Evolutionary conservation across 2,113 vertebrate species (phyloP), one percentile per base, ranked within the genome.

Genomic region (Albula goreensis): DNA sequence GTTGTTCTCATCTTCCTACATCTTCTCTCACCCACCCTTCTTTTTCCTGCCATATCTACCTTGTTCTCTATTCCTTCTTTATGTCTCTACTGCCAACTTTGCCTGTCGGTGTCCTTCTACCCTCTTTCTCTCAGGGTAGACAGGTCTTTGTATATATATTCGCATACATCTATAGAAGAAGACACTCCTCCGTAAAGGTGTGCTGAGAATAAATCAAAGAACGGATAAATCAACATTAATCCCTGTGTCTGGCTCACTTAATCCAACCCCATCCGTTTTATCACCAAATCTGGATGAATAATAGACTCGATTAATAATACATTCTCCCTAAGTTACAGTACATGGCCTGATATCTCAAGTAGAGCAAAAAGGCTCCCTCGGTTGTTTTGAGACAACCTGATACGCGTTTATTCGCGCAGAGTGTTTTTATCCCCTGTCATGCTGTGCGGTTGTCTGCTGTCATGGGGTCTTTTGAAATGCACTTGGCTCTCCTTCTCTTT

Each of bases 201-300:
- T 70, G 25, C 78, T 22, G 83, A 84, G 70, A 74, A 84, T 84
- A 84, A 78, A 80, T 85, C 84, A 85, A 85, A 85, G 84, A 5
- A 80, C 84, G 48, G 52, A 85, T 85, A 85, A 85, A 85, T 85
- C 52, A 57, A 77, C 51, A 25, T 51, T 79, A 60, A 85, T 81
- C 19, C 78, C 53, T 50, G 19, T 66, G 78, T 66, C 78, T 74
- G 22, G 78, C 78, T 50, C 41, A 49, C 56, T 85, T 81, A 51
- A 22, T 85, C 56, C 56, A 60, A 48, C 77, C 56, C 52, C 74
- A 60, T 53, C 78, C 19, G 17, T 81, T 66, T 50, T 22, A 6
- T 78, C 56, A 80, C 79, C 31, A 66, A 66, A 81, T 80, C n/a
- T 50, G 13, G 85, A 80, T 80, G 78, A 81, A 85, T 80, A 85